Evolutionary conservation across 2,113 vertebrate genomes (phyloP), one percentile per base, ranked within the genome.

Genomic region (Pseudorectes ferrugineus): DNA sequence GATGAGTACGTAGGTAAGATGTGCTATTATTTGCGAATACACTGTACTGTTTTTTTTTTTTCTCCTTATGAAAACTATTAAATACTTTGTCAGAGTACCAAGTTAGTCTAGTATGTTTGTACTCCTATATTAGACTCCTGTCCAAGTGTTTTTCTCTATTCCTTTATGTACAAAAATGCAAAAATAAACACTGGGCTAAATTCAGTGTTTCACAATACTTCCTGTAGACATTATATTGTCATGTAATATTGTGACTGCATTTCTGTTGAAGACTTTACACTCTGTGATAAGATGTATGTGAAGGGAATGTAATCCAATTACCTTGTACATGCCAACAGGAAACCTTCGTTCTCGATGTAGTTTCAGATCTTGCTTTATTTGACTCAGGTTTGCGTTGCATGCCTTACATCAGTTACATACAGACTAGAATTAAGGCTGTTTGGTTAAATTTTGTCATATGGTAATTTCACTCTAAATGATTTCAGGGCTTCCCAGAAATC

Each of bases 1-100:
- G 98, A 98, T 97, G 98, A 98, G 77, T 98, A 98, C 89, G 98
- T 98, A 86, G 98, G 98, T 98, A 98, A 98, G 98, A 46, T 92
- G 9, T 36, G 12, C 35, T 73, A 51, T 73, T 91, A 28, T 66
- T 81, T 89, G 45, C 65, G 23, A 88, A 78, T 6, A n/a, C 11
- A 3, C 17, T 65, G 18, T 59, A 42, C 9, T 84, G 25, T 10
- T n/a, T 15, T 8, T 8, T 76, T 66, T 66, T 46, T 43, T 61
- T 23, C 28, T 68, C 4, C 2, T 42, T 75, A 36, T 51, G 54
- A 73, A 77, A 92, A 23, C 18, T 38, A 6, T 40, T 90, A 46
- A 71, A 48, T 76, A 24, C 3, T 48, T 80, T 26, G 14, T 72
- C 22, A 33, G 58, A 92, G 57, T 31, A n/a, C 10, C 23, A 40